Evolutionary conservation across 1,140 invertebrate genomes (phyloP), one percentile per base, ranked within the genome.

Genomic region (Polypedilum vanderplanki): DNA sequence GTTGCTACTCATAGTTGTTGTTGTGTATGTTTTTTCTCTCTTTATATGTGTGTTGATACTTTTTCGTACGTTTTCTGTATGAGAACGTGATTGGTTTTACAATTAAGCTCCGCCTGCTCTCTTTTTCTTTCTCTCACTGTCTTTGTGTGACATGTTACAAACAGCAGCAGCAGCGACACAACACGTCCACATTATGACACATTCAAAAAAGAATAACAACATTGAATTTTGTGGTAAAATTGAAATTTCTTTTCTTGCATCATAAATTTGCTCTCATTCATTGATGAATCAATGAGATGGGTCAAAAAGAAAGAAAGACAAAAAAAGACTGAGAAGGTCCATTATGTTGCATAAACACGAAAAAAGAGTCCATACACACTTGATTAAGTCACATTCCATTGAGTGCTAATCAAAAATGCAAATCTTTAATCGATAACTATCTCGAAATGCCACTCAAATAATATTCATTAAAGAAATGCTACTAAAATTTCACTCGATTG

Each of bases 51-150:
- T 57, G 10, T 57, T 57, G 46, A 57, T 57, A n/a, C 46, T 57
- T 12, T 70, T 70, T n/a, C 65, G 65, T 70, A 70, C 65, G 65
- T 70, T 70, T 70, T 70, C 17, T 70, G 65, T 70, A 70, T 70
- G 46, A n/a, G 46, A 70, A 70, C 65, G 65, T 70, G 65, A 70
- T 70, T 70, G 65, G 65, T 70, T 70, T 70, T 70, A 70, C 65
- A 70, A 70, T 57, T 57, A 70, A 70, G 65, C 65, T 70, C 65
- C 65, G 65, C 65, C 65, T n/a, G 46, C 24, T 57, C 46, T 57
- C 15, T 15, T n/a, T 15, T 15, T 57, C 46, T n/a, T n/a, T n/a
- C 46, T 57, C 24, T 57, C n/a, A 1, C n/a, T 57, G 46, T n/a
- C 46, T 57, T 57, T n/a, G n/a, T 57, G 46, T 3, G 46, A 57